Conservation (phyloP, 2,113 vertebrate genomes). For the Thryonomys swinderianus region DNA sequence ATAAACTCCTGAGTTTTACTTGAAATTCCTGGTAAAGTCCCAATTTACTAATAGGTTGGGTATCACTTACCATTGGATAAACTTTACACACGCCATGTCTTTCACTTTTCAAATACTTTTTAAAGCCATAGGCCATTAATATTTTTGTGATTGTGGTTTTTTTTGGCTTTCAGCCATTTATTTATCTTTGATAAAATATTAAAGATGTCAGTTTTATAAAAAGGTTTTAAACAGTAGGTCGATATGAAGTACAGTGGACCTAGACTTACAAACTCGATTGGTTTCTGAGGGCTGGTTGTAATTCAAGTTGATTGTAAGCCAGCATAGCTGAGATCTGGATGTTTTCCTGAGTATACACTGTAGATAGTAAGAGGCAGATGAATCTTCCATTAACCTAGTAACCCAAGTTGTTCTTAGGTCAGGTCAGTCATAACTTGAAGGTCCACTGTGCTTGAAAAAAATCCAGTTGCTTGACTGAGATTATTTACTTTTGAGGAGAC, state of each 20-base stretch:
- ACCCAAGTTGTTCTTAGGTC: too few relatives aligned
- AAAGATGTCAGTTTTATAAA: conserved; percentile 32
- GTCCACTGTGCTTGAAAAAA: neutral
- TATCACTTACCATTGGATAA: conserved; percentile 6
- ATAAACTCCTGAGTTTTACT: conserved; percentile 45
- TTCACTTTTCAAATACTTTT: conserved; percentile 26
- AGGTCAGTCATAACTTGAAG: too few relatives aligned
- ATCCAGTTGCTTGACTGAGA: neutral
- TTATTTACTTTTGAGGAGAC: conserved; percentile 12
- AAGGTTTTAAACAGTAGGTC: neutral
- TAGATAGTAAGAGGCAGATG: too few relatives aligned
- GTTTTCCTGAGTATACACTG: too few relatives aligned
- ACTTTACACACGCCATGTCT: neutral
- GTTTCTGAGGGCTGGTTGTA: too few relatives aligned
- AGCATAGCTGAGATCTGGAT: too few relatives aligned
- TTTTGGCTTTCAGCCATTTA: conserved; percentile 10
- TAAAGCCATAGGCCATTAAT: neutral
- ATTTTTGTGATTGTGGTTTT: neutral
- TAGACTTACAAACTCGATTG: too few relatives aligned
- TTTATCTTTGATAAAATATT: conserved; percentile 46
- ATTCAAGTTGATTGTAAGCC: too few relatives aligned
- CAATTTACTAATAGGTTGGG: neutral
- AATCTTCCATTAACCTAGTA: too few relatives aligned
- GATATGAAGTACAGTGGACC: neutral
- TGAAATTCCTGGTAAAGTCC: conserved; percentile 25